Conservation (phyloP, 1,140 invertebrate genomes). For the Acromyrmex heyeri region DNA sequence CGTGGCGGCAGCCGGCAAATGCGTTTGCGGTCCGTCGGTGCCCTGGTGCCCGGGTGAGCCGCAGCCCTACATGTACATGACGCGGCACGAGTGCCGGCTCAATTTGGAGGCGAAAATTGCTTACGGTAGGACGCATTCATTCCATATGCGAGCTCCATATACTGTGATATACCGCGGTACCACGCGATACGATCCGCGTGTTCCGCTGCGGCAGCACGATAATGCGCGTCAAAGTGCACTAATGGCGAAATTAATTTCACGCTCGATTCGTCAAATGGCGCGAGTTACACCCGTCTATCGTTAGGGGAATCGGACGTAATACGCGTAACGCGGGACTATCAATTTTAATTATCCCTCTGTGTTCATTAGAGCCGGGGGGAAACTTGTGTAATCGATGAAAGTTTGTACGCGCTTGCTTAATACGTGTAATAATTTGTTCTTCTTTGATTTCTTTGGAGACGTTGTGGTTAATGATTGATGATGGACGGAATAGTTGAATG, state of each 20-base stretch:
- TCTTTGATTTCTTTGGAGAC: conserved; percentile 3
- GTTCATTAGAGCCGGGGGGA: background rate
- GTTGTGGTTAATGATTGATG: conserved; percentile 5
- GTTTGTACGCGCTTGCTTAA: background rate
- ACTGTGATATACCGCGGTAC: conserved; percentile 4
- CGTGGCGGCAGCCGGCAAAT: conserved; percentile 78
- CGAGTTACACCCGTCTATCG: conserved; percentile 45
- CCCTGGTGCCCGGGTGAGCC: conserved; percentile 84
- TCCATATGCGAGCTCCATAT: conserved; percentile 13
- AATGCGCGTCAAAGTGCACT: conserved; percentile 61
- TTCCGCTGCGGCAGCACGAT: conserved; percentile 34
- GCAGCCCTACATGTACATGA: conserved; percentile 82
- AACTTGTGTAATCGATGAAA: conserved; percentile 46
- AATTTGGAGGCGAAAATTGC: conserved; percentile 84
- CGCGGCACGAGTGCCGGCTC: conserved; percentile 83
- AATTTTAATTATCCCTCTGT: conserved; percentile 55
- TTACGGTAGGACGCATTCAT: conserved; percentile 79
- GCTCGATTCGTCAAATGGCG: conserved; percentile 59
- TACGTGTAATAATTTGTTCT: conserved; percentile 31
- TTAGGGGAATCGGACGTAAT: conserved; percentile 37
- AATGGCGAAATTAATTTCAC: conserved; percentile 62
- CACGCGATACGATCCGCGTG: conserved; percentile 17
- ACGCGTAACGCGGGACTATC: conserved; percentile 36
- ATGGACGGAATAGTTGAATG: background rate
- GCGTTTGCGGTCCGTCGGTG: conserved; percentile 84